Conservation (phyloP, 2,113 vertebrate species). For the Natator depressus region DNA sequence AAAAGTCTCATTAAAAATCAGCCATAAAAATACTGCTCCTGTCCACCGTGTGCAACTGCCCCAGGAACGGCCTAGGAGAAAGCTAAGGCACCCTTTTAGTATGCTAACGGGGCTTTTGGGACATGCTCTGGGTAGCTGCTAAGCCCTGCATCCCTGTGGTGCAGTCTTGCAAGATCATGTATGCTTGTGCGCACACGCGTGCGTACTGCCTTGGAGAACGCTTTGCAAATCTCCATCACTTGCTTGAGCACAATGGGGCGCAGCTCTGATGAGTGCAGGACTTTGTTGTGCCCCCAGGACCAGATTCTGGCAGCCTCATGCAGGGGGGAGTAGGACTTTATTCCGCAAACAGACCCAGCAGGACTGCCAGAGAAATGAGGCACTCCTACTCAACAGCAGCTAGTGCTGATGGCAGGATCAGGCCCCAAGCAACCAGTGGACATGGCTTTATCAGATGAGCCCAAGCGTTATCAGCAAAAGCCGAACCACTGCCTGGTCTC, state of each 20-base stretch:
- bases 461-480: not conserved
- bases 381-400: not conserved
- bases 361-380: not conserved
- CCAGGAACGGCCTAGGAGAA: not conserved
- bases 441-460: not conserved
- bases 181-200: no score
- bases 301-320: rapidly evolving
- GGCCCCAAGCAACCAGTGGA: not conserved
- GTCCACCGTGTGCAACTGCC: not conserved
- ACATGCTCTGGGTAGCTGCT: not conserved
- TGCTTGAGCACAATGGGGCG: not conserved
- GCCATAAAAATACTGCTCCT: not conserved
- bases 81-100: not conserved
- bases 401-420: not conserved
- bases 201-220: not conserved
- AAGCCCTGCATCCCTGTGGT: no score
- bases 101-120: not conserved
- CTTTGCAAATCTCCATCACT: not conserved
- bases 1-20: not conserved
- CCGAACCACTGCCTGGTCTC: not conserved
- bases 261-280: not conserved
- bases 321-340: not conserved
- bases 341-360: not conserved
- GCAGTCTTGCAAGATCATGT: no score
- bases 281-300: not conserved